Evolutionary conservation across 1,140 invertebrate genomes (phyloP).

Genomic region (Phthorimaea operculella): DNA sequence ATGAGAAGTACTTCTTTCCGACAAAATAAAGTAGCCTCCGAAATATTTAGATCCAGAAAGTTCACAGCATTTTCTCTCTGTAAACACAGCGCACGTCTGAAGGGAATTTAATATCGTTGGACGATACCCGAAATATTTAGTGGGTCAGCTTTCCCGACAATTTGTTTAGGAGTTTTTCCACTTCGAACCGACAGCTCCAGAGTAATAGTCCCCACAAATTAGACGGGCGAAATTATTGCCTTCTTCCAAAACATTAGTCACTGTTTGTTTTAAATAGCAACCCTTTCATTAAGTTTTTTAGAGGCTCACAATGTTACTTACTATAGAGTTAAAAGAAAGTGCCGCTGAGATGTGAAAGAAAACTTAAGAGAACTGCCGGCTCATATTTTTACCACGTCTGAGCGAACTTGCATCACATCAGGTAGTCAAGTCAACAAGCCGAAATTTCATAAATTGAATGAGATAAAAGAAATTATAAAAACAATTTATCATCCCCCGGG

Average conservation of each 20-base stretch:
- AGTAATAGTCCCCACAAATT: constrained; percentile 2
- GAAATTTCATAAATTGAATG: neutral
- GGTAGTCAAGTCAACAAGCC: no score
- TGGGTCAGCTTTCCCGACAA: constrained; percentile 1
- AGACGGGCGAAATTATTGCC: neutral
- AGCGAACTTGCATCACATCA: no score
- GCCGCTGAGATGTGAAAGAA: no score
- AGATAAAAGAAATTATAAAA: constrained; percentile 25
- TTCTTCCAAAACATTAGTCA: constrained; percentile 12
- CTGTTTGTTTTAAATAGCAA: neutral
- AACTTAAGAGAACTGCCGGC: no score
- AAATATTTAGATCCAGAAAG: no score
- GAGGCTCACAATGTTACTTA: no score
- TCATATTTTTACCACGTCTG: no score
- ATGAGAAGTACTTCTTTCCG: neutral
- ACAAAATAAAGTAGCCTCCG: neutral
- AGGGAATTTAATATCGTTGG: neutral
- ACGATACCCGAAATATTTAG: constrained; percentile 2
- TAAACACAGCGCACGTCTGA: neutral
- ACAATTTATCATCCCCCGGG: constrained; percentile 32
- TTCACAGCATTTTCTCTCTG: neutral
- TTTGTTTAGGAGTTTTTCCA: neutral
- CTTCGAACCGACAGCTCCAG: neutral
- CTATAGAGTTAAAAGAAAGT: no score
- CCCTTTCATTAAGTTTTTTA: neutral